Conservation (phyloP, 1,140 invertebrate species). For the Drosophila micromelanica region DNA sequence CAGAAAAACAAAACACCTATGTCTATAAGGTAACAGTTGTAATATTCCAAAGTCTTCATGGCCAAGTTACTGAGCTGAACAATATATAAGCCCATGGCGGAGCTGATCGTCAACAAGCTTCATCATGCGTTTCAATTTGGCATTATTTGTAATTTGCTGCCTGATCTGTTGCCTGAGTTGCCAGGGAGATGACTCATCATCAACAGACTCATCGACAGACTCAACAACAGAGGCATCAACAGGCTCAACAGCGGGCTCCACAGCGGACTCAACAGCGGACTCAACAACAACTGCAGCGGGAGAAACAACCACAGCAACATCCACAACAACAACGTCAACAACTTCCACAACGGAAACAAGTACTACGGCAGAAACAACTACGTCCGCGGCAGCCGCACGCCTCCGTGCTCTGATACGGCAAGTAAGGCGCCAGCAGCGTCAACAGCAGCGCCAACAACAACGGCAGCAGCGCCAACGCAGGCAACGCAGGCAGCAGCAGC, state of each 20-base stretch:
- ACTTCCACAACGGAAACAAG: background rate
- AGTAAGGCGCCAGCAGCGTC: background rate
- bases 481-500: conserved; percentile 2
- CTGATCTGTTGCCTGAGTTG: background rate
- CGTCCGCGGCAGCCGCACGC: background rate
- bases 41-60: background rate
- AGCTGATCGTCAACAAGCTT: conserved; percentile 3
- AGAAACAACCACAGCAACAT: background rate
- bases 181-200: too few relatives aligned
- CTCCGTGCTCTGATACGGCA: background rate
- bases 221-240: too few relatives aligned
- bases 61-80: background rate
- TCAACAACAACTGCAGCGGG: background rate
- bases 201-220: too few relatives aligned
- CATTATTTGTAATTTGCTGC: background rate
- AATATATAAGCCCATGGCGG: conserved; percentile 6
- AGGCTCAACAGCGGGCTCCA: too few relatives aligned
- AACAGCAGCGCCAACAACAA: conserved; percentile 2
- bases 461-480: background rate
- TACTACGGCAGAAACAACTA: background rate
- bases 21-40: conserved; percentile 9
- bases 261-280: background rate
- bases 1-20: background rate
- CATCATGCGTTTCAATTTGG: conserved; percentile 12
- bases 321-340: background rate